A percentile compares a stretch with the other conserved stretches of the same genome.
phyloP scores from a whole-genome alignment of 1,140 invertebrate species.

The Zaprionus vittiger region DNA sequence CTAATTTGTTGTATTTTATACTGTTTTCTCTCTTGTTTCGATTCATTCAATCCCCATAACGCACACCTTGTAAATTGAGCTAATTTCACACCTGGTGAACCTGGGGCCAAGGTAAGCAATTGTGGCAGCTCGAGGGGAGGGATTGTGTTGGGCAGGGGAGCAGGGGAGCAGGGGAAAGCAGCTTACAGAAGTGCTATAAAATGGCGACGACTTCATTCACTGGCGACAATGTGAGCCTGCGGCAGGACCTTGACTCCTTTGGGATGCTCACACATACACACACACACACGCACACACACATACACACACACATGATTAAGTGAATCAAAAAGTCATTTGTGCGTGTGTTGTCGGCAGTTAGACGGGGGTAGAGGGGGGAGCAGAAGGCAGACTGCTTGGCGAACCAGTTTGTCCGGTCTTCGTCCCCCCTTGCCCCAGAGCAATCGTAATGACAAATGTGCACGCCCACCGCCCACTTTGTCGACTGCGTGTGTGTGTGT shows the following conservation, averaged over 20 bases:
- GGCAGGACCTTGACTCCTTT: conserved; percentile 56
- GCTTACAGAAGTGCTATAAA: conserved; percentile 67
- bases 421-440: neutral
- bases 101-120: neutral
- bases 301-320: conserved; percentile 34
- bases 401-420: conserved; percentile 63
- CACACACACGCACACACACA: conserved; percentile 10
- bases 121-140: neutral
- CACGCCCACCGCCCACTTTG: conserved; percentile 62
- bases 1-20: neutral
- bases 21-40: neutral
- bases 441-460: conserved; percentile 74
- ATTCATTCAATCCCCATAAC: neutral
- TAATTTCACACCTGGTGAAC: conserved; percentile 70
- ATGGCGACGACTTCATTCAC: conserved; percentile 72
- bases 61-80: conserved; percentile 49
- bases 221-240: conserved; percentile 13
- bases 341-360: conserved; percentile 29
- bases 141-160: conserved; percentile 1
- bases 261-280: conserved; percentile 46
- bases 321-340: conserved; percentile 81
- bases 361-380: neutral
- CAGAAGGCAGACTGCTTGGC: conserved; percentile 9
- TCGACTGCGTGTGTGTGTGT: conserved; percentile 8
- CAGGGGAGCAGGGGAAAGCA: conserved; percentile 37